phyloP scores from a whole-genome alignment of 2,113 vertebrate species.

The Ptyas mucosa region DNA sequence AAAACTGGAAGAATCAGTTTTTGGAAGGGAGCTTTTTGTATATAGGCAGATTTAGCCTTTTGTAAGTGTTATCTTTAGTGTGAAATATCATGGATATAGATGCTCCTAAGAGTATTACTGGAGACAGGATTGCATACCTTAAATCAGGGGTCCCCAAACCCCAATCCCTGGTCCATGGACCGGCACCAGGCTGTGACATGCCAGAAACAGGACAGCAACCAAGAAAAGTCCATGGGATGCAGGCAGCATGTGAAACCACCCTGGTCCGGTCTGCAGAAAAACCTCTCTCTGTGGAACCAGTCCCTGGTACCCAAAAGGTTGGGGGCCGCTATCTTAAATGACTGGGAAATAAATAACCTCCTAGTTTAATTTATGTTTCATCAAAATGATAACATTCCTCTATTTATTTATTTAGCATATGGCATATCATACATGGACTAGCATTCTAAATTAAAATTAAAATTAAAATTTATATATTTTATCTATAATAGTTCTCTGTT shows the following conservation, averaged over 20 bases:
- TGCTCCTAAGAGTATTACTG: background rate
- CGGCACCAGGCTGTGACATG: fast-evolving
- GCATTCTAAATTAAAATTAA: too few species aligned
- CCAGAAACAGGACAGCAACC: too few species aligned
- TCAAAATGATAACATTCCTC: background rate
- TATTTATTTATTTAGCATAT: too few species aligned
- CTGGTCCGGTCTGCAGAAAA: too few species aligned
- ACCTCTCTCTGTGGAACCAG: too few species aligned
- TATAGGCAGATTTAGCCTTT: background rate
- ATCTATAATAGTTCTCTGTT: background rate
- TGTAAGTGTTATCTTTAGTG: background rate
- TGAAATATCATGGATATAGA: background rate
- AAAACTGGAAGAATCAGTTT: background rate
- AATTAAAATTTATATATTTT: too few species aligned
- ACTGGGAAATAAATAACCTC: background rate
- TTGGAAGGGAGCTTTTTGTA: background rate
- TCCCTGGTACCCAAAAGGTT: too few species aligned
- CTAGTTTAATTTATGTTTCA: background rate
- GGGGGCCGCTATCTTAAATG: too few species aligned
- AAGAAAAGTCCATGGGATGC: too few species aligned
- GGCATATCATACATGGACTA: too few species aligned
- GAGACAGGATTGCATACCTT: background rate
- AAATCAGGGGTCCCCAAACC: background rate
- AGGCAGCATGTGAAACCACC: too few species aligned
- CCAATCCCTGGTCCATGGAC: too few species aligned